Percentiles rank a stretch among this genome's conserved stretches.
These are phyloP conservation scores for Trichogramma dendrolimi DNA, from an alignment of 2,888 invertebrate genomes.

Conservation along the genomic window DNA sequence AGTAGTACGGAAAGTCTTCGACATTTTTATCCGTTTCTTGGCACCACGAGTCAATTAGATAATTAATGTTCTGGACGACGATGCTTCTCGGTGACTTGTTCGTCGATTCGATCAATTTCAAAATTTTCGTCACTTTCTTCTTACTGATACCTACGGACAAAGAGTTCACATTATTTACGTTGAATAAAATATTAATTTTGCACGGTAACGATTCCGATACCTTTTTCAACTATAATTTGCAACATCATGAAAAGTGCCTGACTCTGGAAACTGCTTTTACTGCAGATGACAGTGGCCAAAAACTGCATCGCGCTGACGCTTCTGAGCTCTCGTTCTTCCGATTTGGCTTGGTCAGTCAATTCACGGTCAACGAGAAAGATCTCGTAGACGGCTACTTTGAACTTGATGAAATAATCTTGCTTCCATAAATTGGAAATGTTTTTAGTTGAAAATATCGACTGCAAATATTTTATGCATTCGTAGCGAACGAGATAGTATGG, in stretches of 20 bases:
- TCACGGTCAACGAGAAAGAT: constrained; percentile 51
- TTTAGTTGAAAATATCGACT: constrained; percentile 42
- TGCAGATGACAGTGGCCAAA: constrained; percentile 55
- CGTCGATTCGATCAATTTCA: constrained; percentile 48
- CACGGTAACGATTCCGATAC: neutral
- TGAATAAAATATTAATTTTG: neutral
- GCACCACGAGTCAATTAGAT: constrained; percentile 56
- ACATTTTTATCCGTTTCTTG: constrained; percentile 43
- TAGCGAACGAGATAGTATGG: constrained; percentile 51
- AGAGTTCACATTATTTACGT: neutral
- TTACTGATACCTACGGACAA: constrained; percentile 47
- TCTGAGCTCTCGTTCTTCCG: constrained; percentile 57
- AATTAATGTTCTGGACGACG: constrained; percentile 51
- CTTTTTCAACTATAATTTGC: constrained; percentile 55
- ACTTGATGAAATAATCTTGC: constrained; percentile 41
- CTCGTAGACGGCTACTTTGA: constrained; percentile 42
- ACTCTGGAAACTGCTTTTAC: constrained; percentile 53
- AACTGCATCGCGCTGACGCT: constrained; percentile 59
- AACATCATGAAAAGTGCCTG: constrained; percentile 57
- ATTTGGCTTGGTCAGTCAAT: constrained; percentile 39
- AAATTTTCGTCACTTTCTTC: constrained; percentile 52
- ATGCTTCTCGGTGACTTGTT: neutral
- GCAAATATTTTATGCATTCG: constrained; percentile 47
- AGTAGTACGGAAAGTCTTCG: constrained; percentile 52
- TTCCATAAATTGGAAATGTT: constrained; percentile 38